phyloP scores from a whole-genome alignment of 2,113 vertebrate genomes.

The Silurus meridionalis region DNA sequence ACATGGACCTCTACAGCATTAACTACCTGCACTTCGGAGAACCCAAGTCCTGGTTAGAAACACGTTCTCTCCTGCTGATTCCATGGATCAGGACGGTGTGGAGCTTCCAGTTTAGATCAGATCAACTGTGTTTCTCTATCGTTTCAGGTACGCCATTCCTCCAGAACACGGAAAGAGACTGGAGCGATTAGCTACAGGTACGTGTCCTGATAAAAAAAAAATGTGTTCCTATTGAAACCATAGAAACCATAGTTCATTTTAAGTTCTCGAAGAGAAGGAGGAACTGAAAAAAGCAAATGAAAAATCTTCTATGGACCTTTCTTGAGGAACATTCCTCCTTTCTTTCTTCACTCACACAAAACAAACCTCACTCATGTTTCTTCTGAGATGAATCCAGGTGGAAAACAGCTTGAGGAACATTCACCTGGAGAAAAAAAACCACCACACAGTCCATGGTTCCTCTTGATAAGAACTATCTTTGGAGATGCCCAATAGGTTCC shows the following conservation, averaged over 20 bases:
- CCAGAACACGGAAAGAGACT: conserved; percentile 94
- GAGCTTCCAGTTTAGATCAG: not conserved
- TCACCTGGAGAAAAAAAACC: too few relatives aligned
- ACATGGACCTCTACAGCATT: conserved; percentile 99
- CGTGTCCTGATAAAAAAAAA: not conserved
- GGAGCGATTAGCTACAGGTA: conserved; percentile 95
- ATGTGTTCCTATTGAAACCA: not conserved
- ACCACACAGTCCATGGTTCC: too few relatives aligned
- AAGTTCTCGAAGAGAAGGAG: too few relatives aligned
- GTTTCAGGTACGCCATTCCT: conserved; percentile 89
- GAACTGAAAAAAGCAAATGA: too few relatives aligned
- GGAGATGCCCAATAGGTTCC: not conserved
- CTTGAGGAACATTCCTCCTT: too few relatives aligned
- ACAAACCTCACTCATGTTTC: too few relatives aligned
- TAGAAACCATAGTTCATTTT: too few relatives aligned
- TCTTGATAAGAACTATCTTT: not conserved
- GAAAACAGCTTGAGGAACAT: too few relatives aligned
- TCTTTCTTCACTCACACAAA: too few relatives aligned
- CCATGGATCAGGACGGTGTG: not conserved
- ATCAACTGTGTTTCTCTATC: conserved; percentile 50
- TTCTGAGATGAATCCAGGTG: too few relatives aligned
- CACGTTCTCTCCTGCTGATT: not conserved
- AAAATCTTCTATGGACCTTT: too few relatives aligned
- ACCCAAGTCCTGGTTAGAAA: conserved; percentile 91
- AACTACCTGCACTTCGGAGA: conserved; percentile 98